Percentiles rank a stretch among this genome's conserved stretches.
Conservation (phyloP, 2,888 invertebrate genomes). For the Parnassius glacialis region DNA sequence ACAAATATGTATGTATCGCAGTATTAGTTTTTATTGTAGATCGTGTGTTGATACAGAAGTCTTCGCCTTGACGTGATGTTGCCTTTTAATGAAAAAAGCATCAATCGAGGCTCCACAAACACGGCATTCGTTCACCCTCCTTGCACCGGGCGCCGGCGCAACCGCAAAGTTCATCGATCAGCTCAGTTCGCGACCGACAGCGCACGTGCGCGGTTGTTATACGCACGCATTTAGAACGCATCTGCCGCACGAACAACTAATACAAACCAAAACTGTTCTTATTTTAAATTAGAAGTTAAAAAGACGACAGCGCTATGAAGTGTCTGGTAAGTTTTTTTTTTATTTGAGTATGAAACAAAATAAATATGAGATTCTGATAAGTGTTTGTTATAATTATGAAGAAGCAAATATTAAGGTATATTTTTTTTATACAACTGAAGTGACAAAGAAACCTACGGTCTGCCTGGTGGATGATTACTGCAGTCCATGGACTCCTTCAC, state of each 20-base stretch:
- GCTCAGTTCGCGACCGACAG: conserved; percentile 55
- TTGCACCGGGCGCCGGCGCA: conserved; percentile 49
- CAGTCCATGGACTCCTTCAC: too few species aligned
- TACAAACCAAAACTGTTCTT: conserved; percentile 59
- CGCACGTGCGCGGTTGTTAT: conserved; percentile 53
- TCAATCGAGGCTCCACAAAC: conserved; percentile 49
- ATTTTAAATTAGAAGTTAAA: conserved; percentile 62
- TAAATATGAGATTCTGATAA: background rate
- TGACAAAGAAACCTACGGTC: too few species aligned
- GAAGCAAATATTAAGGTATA: background rate
- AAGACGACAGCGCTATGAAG: conserved; percentile 57
- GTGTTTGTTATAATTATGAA: background rate
- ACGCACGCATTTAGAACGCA: conserved; percentile 37
- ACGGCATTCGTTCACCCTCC: conserved; percentile 48
- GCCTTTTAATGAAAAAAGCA: conserved; percentile 31
- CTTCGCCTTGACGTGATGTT: conserved; percentile 1
- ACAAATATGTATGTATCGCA: background rate
- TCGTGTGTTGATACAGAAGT: background rate
- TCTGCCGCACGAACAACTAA: conserved; percentile 42
- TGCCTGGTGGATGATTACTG: too few species aligned
- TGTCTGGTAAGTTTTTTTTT: conserved; percentile 54
- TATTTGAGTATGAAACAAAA: background rate
- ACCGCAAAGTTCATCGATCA: conserved; percentile 53
- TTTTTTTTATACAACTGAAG: too few species aligned
- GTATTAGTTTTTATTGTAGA: background rate